Base-by-base conservation (phyloP, 2,888 invertebrate species). In the Keiferia lycopersicella region DNA sequence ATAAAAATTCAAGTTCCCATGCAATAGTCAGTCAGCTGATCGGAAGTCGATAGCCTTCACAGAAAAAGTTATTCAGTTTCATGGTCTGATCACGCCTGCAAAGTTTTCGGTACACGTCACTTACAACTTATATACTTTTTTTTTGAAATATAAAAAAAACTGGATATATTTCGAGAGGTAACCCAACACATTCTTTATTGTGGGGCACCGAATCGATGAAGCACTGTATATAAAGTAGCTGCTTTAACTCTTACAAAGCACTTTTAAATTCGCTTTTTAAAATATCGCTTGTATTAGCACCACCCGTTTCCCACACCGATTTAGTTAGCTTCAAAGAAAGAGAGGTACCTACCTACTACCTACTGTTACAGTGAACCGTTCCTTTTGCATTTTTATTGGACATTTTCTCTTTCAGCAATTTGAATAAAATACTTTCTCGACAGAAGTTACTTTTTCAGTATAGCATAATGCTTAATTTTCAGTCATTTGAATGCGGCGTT, bases 371-470 rank as follows among this genome's bases (percentile, higher is more conserved):
- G 45, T 45, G 45, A 22, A 53, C 20, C 72, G 72, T 72, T 77
- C 77, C 74, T 78, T 87, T 86, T 81, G 86, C 87, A 86, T 88
- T 88, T 88, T 88, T 87, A 88, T 88, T 82, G 82, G 77, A 82
- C 80, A 83, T 83, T 83, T 84, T 81, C 79, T 76, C 72, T 69
- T 66, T 72, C 70, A 65, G 69, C 73, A 75, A 85, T 87, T 83
- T 88, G 83, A 87, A 87, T 88, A 87, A 56, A 87, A 84, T 79
- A 79, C 77, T 74, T 80, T 82, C 74, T 77, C 74, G 61, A 56
- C 76, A 77, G 73, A 75, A 78, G 77, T 76, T 70, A 74, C 79
- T 79, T 77, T 68, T 63, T 56, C 58, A 64, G 57, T 39, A 61
- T 61, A 67, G 66, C 65, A 69, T 72, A 71, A 73, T 73, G 68